A percentile compares a stretch with the other conserved stretches of the same genome.
Evolutionary conservation across 2,113 vertebrate species (phyloP).

Genomic region (Archocentrus centrarchus): DNA sequence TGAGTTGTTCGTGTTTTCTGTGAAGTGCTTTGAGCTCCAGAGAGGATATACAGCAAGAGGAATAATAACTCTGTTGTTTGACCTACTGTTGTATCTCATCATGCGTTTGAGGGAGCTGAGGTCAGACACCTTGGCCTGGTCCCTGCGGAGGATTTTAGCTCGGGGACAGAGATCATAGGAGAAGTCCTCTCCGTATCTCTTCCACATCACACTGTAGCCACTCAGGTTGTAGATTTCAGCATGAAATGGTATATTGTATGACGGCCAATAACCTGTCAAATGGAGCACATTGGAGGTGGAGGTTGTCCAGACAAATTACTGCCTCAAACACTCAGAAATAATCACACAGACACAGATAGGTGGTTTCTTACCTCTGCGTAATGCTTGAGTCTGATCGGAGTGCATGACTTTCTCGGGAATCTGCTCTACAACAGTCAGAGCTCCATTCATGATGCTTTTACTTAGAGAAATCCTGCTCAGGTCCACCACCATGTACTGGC

Average conservation of each 20-base stretch:
- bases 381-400: conserved; percentile 87
- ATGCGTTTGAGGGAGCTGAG: conserved; percentile 87
- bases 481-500: conserved; percentile 93
- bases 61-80: neutral
- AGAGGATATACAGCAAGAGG: neutral
- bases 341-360: neutral
- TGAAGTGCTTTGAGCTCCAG: neutral
- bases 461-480: conserved; percentile 83
- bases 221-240: conserved; percentile 87
- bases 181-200: conserved; percentile 85
- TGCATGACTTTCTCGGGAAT: conserved; percentile 87
- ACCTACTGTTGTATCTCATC: conserved; percentile 94
- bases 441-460: conserved; percentile 79
- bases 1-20: neutral
- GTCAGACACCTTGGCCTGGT: conserved; percentile 86
- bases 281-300: neutral
- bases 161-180: conserved; percentile 90
- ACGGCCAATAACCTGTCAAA: conserved; percentile 89
- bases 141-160: conserved; percentile 92
- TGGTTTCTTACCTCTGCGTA: conserved; percentile 84
- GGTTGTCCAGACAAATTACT: neutral
- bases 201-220: conserved; percentile 83
- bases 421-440: conserved; percentile 88
- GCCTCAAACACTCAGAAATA: neutral
- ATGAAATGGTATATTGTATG: conserved; percentile 92